Conservation (phyloP, 1,140 invertebrate genomes). For the Uloborus diversus region DNA sequence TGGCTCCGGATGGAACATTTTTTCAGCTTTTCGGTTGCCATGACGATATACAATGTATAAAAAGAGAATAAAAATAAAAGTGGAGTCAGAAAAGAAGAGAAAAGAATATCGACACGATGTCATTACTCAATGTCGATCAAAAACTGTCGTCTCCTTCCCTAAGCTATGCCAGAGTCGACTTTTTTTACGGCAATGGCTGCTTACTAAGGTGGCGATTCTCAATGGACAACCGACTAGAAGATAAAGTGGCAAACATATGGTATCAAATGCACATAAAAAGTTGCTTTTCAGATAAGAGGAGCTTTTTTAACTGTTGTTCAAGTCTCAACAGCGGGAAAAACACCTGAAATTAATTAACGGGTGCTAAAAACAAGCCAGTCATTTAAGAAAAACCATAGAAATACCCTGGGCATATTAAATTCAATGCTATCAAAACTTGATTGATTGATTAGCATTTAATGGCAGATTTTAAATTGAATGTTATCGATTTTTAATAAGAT, state of each 20-base stretch:
- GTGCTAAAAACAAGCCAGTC: too few relatives aligned
- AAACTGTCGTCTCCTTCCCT: slow-evolving; percentile 52
- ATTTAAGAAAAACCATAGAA: too few relatives aligned
- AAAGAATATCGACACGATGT: slow-evolving; percentile 51
- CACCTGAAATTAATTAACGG: too few relatives aligned
- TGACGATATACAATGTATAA: slow-evolving; percentile 43
- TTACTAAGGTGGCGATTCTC: slow-evolving; percentile 51
- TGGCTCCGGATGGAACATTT: slow-evolving; percentile 39
- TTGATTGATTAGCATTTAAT: too few relatives aligned
- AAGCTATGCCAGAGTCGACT: slow-evolving; percentile 52
- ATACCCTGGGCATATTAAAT: too few relatives aligned
- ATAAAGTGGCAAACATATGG: slow-evolving; percentile 50
- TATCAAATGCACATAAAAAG: slow-evolving; percentile 48
- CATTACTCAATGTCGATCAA: slow-evolving; percentile 56
- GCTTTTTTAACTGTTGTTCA: background rate
- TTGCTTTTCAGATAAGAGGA: slow-evolving; percentile 1
- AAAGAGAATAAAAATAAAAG: slow-evolving; percentile 33
- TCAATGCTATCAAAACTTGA: too few relatives aligned
- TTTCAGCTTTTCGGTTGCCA: slow-evolving; percentile 26
- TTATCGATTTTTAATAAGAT: too few relatives aligned
- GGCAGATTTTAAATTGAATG: too few relatives aligned
- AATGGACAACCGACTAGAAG: slow-evolving; percentile 46
- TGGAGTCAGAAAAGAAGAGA: slow-evolving; percentile 17
- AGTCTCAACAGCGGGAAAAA: too few relatives aligned
- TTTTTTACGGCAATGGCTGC: slow-evolving; percentile 44